phyloP scores from a whole-genome alignment of 2,113 vertebrate genomes.

The Mugil cephalus region DNA sequence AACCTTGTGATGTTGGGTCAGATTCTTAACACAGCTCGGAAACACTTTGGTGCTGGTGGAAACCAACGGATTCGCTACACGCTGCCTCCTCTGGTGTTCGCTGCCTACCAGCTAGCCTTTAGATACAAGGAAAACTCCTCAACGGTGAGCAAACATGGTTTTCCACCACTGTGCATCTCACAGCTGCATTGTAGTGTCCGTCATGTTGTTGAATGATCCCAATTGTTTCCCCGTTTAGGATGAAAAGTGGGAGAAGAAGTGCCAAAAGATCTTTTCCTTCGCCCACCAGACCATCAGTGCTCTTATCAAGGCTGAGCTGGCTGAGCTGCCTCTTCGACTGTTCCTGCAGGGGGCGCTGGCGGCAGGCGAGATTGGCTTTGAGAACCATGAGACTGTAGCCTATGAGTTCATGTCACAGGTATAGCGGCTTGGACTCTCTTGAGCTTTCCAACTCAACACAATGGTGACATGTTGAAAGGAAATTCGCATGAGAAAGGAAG shows the following conservation, averaged over 20 bases:
- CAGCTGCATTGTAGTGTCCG: neutral
- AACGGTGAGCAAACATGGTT: constrained; percentile 76
- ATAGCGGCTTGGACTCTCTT: neutral
- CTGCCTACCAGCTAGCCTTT: constrained; percentile 97
- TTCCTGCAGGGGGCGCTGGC: constrained; percentile 97
- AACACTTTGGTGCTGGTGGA: constrained; percentile 97
- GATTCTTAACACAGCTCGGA: constrained; percentile 97
- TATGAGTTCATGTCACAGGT: constrained; percentile 99
- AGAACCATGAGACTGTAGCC: constrained; percentile 98
- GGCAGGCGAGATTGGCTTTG: constrained; percentile 97
- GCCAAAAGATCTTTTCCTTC: constrained; percentile 99
- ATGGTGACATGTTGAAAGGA: no score
- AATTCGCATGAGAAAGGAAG: no score
- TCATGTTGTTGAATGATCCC: neutral
- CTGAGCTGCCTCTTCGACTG: constrained; percentile 94
- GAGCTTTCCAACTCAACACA: no score
- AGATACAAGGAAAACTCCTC: constrained; percentile 97
- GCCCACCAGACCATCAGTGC: constrained; percentile 99
- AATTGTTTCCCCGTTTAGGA: constrained; percentile 83
- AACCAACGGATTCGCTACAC: constrained; percentile 98
- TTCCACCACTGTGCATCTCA: no score
- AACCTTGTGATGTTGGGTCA: constrained; percentile 50
- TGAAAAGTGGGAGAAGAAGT: constrained; percentile 99
- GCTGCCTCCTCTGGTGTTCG: constrained; percentile 94
- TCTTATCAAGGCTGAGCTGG: constrained; percentile 96